phyloP scores from a whole-genome alignment of 2,888 invertebrate genomes.

The Drosophila koepferae region DNA sequence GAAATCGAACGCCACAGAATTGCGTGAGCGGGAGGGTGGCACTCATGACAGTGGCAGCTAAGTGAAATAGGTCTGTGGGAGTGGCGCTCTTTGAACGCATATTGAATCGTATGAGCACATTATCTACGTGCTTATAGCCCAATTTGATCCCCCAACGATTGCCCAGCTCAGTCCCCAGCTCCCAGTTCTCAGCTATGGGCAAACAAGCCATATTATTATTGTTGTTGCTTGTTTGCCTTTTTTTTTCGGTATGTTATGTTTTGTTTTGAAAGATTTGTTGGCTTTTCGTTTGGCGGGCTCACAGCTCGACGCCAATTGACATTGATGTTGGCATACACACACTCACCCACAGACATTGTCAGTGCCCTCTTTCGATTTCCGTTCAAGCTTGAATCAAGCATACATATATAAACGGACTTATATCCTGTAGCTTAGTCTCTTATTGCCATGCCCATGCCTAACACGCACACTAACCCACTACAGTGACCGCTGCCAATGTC shows the following conservation, averaged over 20 bases:
- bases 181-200: not conserved
- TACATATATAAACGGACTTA: constrained; percentile 48
- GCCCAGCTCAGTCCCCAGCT: constrained; percentile 32
- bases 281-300: constrained; percentile 54
- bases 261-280: constrained; percentile 73
- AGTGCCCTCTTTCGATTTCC: constrained; percentile 72
- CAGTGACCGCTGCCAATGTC: constrained; percentile 37
- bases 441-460: constrained; percentile 43
- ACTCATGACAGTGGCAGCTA: constrained; percentile 7
- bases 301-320: constrained; percentile 60
- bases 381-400: constrained; percentile 27
- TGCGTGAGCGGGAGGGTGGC: constrained; percentile 12
- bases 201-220: constrained; percentile 28
- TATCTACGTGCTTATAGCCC: constrained; percentile 83
- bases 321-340: constrained; percentile 41
- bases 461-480: constrained; percentile 32
- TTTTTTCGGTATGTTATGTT: constrained; percentile 39
- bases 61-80: constrained; percentile 19
- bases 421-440: constrained; percentile 70
- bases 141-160: constrained; percentile 80
- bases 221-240: constrained; percentile 11
- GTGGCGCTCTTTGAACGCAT: constrained; percentile 39
- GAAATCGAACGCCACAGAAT: constrained; percentile 43
- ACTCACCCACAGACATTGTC: constrained; percentile 31
- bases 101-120: constrained; percentile 77